phyloP scores from a whole-genome alignment of 2,113 vertebrate genomes.

The Nothocercus nigrocapillus region DNA sequence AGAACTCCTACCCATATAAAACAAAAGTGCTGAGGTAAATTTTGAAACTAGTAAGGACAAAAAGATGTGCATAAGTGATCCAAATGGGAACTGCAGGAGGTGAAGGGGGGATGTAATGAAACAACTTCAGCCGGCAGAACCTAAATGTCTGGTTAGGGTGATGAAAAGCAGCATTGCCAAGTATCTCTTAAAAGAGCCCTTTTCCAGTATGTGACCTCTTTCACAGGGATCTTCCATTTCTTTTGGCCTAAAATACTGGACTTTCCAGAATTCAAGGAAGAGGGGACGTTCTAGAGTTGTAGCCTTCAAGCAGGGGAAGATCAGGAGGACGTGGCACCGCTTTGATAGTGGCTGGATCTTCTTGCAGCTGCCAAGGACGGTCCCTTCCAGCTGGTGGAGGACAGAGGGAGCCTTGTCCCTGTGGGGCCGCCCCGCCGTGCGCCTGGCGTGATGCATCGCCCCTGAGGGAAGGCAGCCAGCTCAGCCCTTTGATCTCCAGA shows the following conservation, averaged over 20 bases:
- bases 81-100: background rate
- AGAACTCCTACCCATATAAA: background rate
- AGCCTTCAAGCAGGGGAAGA: background rate
- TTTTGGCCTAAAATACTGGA: background rate
- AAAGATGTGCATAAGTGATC: background rate
- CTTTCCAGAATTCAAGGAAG: background rate
- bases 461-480: background rate
- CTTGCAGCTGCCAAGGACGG: background rate
- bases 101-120: background rate
- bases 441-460: background rate
- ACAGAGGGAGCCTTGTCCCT: background rate
- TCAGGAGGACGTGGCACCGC: background rate
- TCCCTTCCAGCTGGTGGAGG: background rate
- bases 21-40: background rate
- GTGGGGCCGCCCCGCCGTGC: background rate
- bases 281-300: background rate
- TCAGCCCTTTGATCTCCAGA: constrained; percentile 32
- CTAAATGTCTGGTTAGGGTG: background rate
- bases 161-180: background rate
- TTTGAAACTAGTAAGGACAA: background rate
- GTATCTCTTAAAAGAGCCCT: background rate
- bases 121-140: background rate
- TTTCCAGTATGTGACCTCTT: background rate
- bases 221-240: background rate
- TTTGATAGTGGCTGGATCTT: background rate